Evolutionary conservation across 1,140 invertebrate genomes (phyloP).

Genomic region (Campoletis sonorensis): DNA sequence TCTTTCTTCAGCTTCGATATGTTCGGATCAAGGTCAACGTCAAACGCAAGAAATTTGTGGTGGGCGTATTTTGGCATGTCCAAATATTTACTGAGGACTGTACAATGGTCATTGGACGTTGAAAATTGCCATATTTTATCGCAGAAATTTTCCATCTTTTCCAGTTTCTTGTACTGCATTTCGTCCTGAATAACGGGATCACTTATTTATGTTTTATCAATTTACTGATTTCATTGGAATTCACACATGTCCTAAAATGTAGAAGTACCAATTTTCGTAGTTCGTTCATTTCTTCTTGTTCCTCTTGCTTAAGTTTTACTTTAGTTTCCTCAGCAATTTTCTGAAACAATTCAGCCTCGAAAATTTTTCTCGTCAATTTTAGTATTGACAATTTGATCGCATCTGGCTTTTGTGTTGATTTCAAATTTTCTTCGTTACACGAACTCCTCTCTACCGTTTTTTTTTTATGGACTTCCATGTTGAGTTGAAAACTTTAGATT

Average conservation of each 20-base stretch:
- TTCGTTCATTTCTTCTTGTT: constrained; percentile 49
- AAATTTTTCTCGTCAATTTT: constrained; percentile 46
- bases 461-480: not conserved
- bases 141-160: constrained; percentile 54
- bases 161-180: constrained; percentile 55
- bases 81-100: constrained; percentile 54
- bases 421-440: not conserved
- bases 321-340: constrained; percentile 34
- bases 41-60: not conserved
- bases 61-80: constrained; percentile 7
- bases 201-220: too few species aligned
- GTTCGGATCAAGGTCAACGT: constrained; percentile 36
- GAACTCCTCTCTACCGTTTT: not conserved
- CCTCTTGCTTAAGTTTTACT: constrained; percentile 40
- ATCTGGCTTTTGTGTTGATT: not conserved
- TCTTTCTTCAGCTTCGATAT: constrained; percentile 52
- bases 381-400: constrained; percentile 1
- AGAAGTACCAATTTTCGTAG: constrained; percentile 55
- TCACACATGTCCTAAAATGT: too few species aligned
- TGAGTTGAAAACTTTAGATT: not conserved
- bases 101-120: constrained; percentile 54
- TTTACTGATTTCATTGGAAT: too few species aligned
- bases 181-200: constrained; percentile 51
- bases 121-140: constrained; percentile 65
- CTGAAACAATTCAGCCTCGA: constrained; percentile 53